Conservation (phyloP, 30 jellyfish, hydroid and myxozoan species). For the Calvadosia cruxmelitensis region DNA sequence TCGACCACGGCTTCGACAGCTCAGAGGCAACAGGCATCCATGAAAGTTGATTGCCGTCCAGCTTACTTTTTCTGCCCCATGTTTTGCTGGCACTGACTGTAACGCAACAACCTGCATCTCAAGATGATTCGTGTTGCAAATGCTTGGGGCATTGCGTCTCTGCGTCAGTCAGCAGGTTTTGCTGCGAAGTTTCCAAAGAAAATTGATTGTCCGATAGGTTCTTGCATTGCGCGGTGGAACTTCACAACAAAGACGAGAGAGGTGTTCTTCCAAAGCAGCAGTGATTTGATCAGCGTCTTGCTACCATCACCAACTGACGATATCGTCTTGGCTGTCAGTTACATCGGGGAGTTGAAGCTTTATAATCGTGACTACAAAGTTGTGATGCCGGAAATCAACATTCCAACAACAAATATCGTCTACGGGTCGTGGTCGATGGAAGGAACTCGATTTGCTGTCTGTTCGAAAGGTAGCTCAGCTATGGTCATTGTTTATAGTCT, state of each 20-base stretch:
- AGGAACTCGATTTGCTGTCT: slow-evolving; percentile 39
- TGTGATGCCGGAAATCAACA: slow-evolving; percentile 10
- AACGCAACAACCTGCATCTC: no score
- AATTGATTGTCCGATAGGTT: slow-evolving; percentile 70
- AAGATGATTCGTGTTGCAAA: slow-evolving; percentile 5
- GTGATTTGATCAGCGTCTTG: slow-evolving; percentile 56
- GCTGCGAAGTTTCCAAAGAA: slow-evolving; percentile 22
- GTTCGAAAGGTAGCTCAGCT: slow-evolving; percentile 59
- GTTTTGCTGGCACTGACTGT: no score
- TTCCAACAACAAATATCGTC: slow-evolving; percentile 48
- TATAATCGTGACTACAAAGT: slow-evolving; percentile 9
- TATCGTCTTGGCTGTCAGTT: slow-evolving; percentile 24
- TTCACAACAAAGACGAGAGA: slow-evolving; percentile 18
- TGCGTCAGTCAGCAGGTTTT: slow-evolving; percentile 76
- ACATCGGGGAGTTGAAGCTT: slow-evolving; percentile 56
- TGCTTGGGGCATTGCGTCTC: slow-evolving; percentile 75
- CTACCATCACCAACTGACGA: slow-evolving; percentile 4
- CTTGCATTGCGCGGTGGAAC: slow-evolving; percentile 71
- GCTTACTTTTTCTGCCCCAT: no score
- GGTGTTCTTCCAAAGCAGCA: slow-evolving; percentile 15
- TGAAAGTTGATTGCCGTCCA: no score
- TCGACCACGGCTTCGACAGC: no score
- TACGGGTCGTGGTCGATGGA: slow-evolving; percentile 69
- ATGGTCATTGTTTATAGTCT: slow-evolving; percentile 35
- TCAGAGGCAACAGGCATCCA: no score